phyloP scores from a whole-genome alignment of 2,888 invertebrate genomes.

The Sminthurinus aureus region DNA sequence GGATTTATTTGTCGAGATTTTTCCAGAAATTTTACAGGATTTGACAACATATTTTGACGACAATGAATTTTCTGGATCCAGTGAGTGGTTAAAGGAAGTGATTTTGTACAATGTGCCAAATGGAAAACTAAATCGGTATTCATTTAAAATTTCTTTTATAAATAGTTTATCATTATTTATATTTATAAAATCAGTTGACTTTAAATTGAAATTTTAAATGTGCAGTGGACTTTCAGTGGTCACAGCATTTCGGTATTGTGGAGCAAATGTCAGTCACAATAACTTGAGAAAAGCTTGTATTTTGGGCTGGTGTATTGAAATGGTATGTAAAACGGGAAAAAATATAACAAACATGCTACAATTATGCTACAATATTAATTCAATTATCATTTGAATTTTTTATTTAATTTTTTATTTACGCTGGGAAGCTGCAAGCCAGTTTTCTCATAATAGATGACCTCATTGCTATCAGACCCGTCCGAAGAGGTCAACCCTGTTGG shows the following conservation, averaged over 20 bases:
- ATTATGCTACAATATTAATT: not conserved
- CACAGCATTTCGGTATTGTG: constrained; percentile 1
- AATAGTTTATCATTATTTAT: no score
- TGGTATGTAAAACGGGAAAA: not conserved
- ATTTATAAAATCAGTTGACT: no score
- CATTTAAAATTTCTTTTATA: no score
- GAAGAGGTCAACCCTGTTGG: not conserved
- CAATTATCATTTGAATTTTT: not conserved
- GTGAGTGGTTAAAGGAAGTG: not conserved
- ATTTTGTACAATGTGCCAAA: not conserved
- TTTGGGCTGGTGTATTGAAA: constrained; percentile 11
- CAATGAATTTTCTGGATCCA: not conserved
- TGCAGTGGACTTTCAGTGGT: not conserved
- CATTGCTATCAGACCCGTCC: not conserved
- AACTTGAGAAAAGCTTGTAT: constrained; percentile 7
- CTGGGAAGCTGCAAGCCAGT: not conserved
- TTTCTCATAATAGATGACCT: constrained; percentile 5
- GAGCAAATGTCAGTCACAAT: not conserved
- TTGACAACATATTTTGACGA: not conserved
- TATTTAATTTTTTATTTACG: not conserved
- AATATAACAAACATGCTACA: not conserved
- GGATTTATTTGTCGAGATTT: not conserved
- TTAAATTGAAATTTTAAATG: no score
- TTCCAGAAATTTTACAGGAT: constrained; percentile 1
- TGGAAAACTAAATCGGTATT: not conserved